These are phyloP conservation scores for Aphidius gifuensis DNA, from an alignment of 1,140 invertebrate genomes.

Conservation along the genomic window DNA sequence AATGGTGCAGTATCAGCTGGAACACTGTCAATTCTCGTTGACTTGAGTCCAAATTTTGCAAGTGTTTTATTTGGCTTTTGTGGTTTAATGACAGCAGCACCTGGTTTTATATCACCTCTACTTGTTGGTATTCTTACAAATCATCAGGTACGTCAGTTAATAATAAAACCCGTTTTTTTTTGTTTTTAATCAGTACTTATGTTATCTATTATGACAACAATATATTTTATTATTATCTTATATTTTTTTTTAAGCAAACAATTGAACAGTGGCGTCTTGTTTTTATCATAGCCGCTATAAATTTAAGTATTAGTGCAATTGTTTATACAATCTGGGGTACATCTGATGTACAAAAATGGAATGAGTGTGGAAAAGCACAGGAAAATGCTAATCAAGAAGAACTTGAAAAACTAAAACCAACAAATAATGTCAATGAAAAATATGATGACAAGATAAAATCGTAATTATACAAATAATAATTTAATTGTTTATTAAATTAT, in stretches of 20 bases:
- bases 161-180: slow-evolving; percentile 11
- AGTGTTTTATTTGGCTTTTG: slow-evolving; percentile 62
- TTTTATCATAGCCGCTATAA: slow-evolving; percentile 59
- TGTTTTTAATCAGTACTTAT: background rate
- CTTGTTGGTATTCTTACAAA: slow-evolving; percentile 62
- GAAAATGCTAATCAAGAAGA: slow-evolving; percentile 20
- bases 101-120: slow-evolving; percentile 60
- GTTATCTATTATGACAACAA: too few relatives aligned
- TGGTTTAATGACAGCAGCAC: slow-evolving; percentile 54
- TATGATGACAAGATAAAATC: background rate
- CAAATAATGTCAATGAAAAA: background rate
- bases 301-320: slow-evolving; percentile 56
- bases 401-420: slow-evolving; percentile 8
- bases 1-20: slow-evolving; percentile 68
- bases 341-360: slow-evolving; percentile 65
- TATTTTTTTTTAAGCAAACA: slow-evolving; percentile 59
- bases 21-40: slow-evolving; percentile 62
- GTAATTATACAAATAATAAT: too few relatives aligned
- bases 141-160: slow-evolving; percentile 59
- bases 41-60: slow-evolving; percentile 69
- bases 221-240: background rate
- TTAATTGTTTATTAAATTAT: too few relatives aligned
- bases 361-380: slow-evolving; percentile 39
- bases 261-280: slow-evolving; percentile 65
- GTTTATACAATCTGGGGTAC: slow-evolving; percentile 60